phyloP scores from a whole-genome alignment of 2,888 invertebrate genomes.

The Heteropelma amictum region DNA sequence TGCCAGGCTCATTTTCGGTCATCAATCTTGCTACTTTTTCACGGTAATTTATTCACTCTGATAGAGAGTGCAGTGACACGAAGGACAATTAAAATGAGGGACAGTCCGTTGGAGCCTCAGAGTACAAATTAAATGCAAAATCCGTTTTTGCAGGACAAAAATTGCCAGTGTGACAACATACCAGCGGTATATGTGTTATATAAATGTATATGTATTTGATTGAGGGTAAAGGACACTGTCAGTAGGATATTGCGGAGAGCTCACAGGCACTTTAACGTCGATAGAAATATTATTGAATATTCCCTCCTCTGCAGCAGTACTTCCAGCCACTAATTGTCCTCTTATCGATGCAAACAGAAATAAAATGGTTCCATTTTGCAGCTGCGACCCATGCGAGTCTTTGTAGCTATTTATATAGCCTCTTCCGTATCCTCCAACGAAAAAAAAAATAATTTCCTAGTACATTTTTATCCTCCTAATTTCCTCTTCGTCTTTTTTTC shows the following conservation, averaged over 20 bases:
- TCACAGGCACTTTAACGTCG: slow-evolving; percentile 12
- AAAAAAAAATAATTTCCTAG: too few relatives aligned
- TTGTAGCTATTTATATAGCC: neutral
- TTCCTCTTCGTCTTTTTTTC: too few relatives aligned
- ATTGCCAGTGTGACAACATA: neutral
- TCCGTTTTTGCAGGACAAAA: neutral
- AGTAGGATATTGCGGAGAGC: slow-evolving; percentile 18
- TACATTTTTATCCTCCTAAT: slow-evolving; percentile 23
- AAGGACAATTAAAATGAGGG: neutral
- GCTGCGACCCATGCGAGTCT: slow-evolving; percentile 37
- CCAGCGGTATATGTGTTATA: neutral
- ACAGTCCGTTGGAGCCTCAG: neutral
- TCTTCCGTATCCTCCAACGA: neutral
- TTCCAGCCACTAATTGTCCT: slow-evolving; percentile 47
- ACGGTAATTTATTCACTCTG: too few relatives aligned
- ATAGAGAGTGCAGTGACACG: too few relatives aligned
- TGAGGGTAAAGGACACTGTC: slow-evolving; percentile 30
- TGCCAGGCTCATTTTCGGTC: too few relatives aligned
- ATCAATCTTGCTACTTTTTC: too few relatives aligned
- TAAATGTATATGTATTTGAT: too few relatives aligned
- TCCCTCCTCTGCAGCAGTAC: neutral
- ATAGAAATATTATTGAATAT: slow-evolving; percentile 18
- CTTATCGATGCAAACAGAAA: slow-evolving; percentile 51
- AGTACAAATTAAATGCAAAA: slow-evolving; percentile 13
- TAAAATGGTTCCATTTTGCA: slow-evolving; percentile 35